phyloP scores from a whole-genome alignment of 2,888 invertebrate genomes.

The Conchocele bisecta region DNA sequence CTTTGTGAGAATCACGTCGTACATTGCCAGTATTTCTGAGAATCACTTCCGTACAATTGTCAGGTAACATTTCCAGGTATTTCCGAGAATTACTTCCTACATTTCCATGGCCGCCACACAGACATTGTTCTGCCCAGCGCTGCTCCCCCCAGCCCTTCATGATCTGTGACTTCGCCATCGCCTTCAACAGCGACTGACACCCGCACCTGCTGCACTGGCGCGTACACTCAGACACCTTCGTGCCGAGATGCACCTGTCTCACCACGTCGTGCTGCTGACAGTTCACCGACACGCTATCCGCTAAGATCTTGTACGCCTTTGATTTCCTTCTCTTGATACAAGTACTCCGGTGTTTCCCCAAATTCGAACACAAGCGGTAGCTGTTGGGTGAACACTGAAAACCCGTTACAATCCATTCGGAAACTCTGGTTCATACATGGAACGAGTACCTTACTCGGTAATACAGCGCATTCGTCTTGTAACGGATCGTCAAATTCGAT shows the following conservation, averaged over 20 bases:
- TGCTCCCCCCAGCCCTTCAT: slow-evolving; percentile 93
- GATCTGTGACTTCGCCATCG: slow-evolving; percentile 88
- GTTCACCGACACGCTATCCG: slow-evolving; percentile 87
- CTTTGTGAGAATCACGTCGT: no score
- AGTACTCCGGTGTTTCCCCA: slow-evolving; percentile 90
- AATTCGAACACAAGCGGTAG: slow-evolving; percentile 87
- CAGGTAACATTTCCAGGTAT: no score
- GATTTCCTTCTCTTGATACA: slow-evolving; percentile 88
- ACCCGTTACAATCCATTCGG: slow-evolving; percentile 84
- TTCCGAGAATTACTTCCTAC: no score
- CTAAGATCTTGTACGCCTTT: slow-evolving; percentile 60
- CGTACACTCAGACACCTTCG: slow-evolving; percentile 84
- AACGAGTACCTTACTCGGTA: slow-evolving; percentile 92
- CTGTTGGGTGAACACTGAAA: slow-evolving; percentile 80
- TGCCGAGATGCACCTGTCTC: slow-evolving; percentile 90
- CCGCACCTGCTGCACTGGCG: slow-evolving; percentile 82
- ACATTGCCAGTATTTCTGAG: no score
- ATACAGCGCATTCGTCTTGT: slow-evolving; percentile 93
- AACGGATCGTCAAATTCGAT: slow-evolving; percentile 90
- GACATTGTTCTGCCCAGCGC: slow-evolving; percentile 90
- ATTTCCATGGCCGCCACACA: slow-evolving; percentile 87
- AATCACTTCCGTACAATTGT: no score
- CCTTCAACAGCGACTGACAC: slow-evolving; percentile 82
- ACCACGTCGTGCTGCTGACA: slow-evolving; percentile 88
- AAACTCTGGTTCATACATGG: slow-evolving; percentile 91